Percentiles rank a stretch among this genome's conserved stretches.
Evolutionary conservation across 2,797 vertebrate species (phyloP).

Genomic region (Squalus acanthias): DNA sequence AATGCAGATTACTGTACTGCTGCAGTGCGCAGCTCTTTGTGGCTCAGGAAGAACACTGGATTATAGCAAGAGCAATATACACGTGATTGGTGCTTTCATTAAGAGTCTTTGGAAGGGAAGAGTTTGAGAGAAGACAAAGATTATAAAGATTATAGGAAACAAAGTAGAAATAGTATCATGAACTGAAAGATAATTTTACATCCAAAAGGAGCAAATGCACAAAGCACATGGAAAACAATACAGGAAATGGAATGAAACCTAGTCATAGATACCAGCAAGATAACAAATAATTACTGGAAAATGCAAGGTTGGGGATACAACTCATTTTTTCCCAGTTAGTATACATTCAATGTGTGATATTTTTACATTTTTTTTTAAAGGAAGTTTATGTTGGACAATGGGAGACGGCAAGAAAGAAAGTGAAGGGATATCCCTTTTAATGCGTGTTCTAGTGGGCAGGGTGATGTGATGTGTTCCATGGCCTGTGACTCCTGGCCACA

Average conservation of each 20-base stretch:
- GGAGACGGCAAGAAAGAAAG: neutral
- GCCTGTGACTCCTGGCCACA: no score
- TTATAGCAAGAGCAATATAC: neutral
- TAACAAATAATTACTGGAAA: neutral
- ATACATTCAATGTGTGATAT: neutral
- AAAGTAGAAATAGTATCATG: neutral
- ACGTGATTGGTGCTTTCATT: neutral
- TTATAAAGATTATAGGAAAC: neutral
- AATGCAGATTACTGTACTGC: neutral
- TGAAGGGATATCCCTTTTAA: neutral
- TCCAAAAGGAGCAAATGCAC: neutral
- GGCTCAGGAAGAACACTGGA: neutral
- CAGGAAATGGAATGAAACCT: neutral
- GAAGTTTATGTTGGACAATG: neutral
- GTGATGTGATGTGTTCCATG: no score
- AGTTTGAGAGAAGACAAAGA: neutral
- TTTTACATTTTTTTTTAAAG: neutral
- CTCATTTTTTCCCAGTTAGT: neutral
- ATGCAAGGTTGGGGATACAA: neutral
- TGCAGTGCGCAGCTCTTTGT: neutral
- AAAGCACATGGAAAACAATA: neutral
- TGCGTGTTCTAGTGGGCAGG: no score
- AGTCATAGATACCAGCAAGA: neutral
- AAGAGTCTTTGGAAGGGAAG: neutral
- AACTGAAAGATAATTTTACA: neutral